Percentiles rank a stretch among this genome's conserved stretches.
These are phyloP conservation scores for Blastomussa wellsi DNA, from an alignment of 92 coral and sea anemone genomes.

Conservation along the genomic window DNA sequence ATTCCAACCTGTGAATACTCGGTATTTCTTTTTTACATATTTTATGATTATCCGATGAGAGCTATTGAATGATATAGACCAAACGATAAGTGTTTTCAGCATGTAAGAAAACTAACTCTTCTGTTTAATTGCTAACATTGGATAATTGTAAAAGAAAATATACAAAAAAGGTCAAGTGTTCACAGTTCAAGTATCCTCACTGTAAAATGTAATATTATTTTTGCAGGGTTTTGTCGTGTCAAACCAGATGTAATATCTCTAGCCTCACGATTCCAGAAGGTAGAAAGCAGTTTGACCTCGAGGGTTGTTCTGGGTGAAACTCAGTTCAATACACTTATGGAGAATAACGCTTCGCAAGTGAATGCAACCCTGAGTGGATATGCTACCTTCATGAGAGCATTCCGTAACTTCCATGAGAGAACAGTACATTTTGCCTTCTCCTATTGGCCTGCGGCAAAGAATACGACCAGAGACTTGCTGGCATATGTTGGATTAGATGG, in stretches of 20 bases:
- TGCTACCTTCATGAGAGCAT: slow-evolving; percentile 38
- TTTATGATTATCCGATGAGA: too few species aligned
- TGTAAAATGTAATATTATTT: too few species aligned
- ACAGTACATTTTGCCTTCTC: slow-evolving; percentile 10
- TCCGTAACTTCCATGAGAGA: slow-evolving; percentile 52
- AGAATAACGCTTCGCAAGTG: neutral
- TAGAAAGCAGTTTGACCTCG: neutral
- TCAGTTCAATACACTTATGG: neutral
- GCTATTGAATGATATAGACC: too few species aligned
- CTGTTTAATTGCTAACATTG: too few species aligned
- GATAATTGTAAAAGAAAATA: too few species aligned
- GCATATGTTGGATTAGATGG: slow-evolving; percentile 18
- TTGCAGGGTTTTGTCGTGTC: neutral
- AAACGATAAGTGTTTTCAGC: too few species aligned
- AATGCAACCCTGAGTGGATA: slow-evolving; percentile 4
- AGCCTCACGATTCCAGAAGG: slow-evolving; percentile 3
- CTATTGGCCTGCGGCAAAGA: slow-evolving; percentile 54
- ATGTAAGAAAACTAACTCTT: too few species aligned
- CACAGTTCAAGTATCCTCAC: too few species aligned
- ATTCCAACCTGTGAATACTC: too few species aligned
- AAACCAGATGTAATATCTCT: neutral
- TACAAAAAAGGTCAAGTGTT: too few species aligned
- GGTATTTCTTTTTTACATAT: too few species aligned
- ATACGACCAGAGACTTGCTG: slow-evolving; percentile 20
- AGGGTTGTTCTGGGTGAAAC: slow-evolving; percentile 4